phyloP scores from a whole-genome alignment of 2,113 vertebrate species.

The Actenoides hombroni region DNA sequence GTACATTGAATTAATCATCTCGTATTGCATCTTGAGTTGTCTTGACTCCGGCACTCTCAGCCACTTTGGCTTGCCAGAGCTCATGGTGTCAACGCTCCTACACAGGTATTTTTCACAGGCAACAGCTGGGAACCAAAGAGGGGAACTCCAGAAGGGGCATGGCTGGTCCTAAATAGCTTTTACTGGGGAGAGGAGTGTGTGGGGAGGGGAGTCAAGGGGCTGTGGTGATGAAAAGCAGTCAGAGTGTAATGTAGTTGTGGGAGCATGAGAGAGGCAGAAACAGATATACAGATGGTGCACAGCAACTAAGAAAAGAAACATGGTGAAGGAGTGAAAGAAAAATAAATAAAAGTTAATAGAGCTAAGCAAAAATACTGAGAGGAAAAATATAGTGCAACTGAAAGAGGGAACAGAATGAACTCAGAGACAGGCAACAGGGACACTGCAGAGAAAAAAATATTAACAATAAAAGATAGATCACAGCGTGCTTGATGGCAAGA shows the following conservation, averaged over 20 bases:
- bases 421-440: slow-evolving; percentile 34
- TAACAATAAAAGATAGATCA: slow-evolving; percentile 65
- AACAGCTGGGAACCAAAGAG: background rate
- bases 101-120: slow-evolving; percentile 1
- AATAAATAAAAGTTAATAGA: slow-evolving; percentile 74
- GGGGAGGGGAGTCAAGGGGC: background rate
- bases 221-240: background rate
- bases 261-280: slow-evolving; percentile 7
- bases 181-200: background rate
- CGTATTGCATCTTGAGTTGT: background rate
- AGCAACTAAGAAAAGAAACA: slow-evolving; percentile 58
- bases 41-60: background rate
- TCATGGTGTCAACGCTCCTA: background rate
- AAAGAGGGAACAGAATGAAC: slow-evolving; percentile 55
- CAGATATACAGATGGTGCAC: slow-evolving; percentile 47
- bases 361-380: slow-evolving; percentile 66
- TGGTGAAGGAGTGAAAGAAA: slow-evolving; percentile 51
- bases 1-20: background rate
- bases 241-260: background rate
- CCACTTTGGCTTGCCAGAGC: background rate
- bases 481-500: slow-evolving; percentile 42
- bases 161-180: background rate
- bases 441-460: slow-evolving; percentile 35
- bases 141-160: background rate
- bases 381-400: slow-evolving; percentile 46